phyloP scores from a whole-genome alignment of 2,113 vertebrate genomes.

The Indicator maculatus region DNA sequence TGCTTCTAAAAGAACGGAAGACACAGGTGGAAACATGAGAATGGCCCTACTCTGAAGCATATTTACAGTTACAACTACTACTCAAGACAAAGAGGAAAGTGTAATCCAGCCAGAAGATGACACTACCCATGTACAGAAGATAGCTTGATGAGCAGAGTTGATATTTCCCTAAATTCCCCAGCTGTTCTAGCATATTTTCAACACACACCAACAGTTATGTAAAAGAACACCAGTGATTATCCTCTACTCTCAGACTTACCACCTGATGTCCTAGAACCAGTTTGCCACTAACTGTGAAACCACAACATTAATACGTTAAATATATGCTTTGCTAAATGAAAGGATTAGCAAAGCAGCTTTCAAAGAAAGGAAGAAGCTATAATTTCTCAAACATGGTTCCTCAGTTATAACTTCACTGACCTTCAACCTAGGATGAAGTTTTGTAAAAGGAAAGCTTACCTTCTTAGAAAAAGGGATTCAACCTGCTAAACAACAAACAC shows the following conservation, averaged over 20 bases:
- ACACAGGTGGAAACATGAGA: neutral
- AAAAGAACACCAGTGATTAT: conserved; percentile 12
- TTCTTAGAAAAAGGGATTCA: conserved; percentile 10
- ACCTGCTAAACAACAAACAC: neutral
- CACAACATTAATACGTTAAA: neutral
- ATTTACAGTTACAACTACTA: neutral
- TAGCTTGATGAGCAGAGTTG: neutral
- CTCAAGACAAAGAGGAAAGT: neutral
- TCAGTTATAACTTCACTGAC: conserved; percentile 15
- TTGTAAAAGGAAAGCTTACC: conserved; percentile 20
- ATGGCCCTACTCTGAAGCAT: neutral
- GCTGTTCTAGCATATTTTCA: conserved; percentile 7
- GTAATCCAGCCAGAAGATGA: neutral
- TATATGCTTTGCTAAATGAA: neutral
- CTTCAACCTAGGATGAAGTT: neutral
- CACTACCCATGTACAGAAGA: neutral
- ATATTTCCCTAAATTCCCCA: conserved; percentile 22
- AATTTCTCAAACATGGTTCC: neutral
- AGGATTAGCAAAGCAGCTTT: conserved; percentile 13
- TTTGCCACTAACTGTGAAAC: conserved; percentile 34
- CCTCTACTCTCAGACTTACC: neutral
- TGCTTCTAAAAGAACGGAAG: neutral
- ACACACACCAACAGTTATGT: neutral
- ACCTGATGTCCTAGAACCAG: neutral
- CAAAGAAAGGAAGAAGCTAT: conserved; percentile 3